Conservation (phyloP, 2,888 invertebrate species). For the Dasysyrphus albostriatus region DNA sequence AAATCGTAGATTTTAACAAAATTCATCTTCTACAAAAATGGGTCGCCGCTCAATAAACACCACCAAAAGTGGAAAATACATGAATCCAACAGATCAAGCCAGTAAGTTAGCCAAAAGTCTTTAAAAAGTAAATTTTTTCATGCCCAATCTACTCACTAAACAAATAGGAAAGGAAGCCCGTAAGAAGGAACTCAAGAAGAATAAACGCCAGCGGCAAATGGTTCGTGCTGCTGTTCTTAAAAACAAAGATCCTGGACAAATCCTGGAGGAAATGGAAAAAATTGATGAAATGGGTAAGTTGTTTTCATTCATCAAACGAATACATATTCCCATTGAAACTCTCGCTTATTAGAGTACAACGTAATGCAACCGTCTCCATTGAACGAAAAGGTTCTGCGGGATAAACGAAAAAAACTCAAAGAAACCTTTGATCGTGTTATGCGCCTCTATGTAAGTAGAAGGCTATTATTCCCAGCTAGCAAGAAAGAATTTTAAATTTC, state of each 20-base stretch:
- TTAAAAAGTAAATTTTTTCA: not conserved
- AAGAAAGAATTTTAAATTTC: not conserved
- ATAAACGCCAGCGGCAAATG: conserved; percentile 98
- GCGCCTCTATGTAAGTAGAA: conserved; percentile 95
- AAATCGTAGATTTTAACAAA: not conserved
- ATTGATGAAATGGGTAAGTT: conserved; percentile 98
- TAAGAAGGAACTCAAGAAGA: conserved; percentile 98
- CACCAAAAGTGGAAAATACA: conserved; percentile 99
- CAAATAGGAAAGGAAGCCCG: conserved; percentile 96
- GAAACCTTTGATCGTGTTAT: conserved; percentile 97
- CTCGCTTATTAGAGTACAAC: conserved; percentile 92
- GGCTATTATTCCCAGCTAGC: not conserved
- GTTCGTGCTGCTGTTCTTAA: conserved; percentile 98
- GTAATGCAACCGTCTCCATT: conserved; percentile 96
- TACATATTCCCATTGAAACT: conserved; percentile 21
- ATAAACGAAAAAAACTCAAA: conserved; percentile 96
- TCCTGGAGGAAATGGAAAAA: conserved; percentile 97
- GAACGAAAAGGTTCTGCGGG: conserved; percentile 98
- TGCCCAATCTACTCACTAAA: not conserved
- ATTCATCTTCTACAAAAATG: conserved; percentile 86
- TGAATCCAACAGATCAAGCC: conserved; percentile 99
- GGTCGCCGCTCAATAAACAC: conserved; percentile 98
- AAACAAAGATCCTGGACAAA: conserved; percentile 98
- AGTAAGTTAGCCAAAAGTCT: conserved; percentile 87
- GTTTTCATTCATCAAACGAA: not conserved